These are phyloP conservation scores for Acanthurus tractus DNA, from an alignment of 2,797 vertebrate genomes.

Conservation along the genomic window DNA sequence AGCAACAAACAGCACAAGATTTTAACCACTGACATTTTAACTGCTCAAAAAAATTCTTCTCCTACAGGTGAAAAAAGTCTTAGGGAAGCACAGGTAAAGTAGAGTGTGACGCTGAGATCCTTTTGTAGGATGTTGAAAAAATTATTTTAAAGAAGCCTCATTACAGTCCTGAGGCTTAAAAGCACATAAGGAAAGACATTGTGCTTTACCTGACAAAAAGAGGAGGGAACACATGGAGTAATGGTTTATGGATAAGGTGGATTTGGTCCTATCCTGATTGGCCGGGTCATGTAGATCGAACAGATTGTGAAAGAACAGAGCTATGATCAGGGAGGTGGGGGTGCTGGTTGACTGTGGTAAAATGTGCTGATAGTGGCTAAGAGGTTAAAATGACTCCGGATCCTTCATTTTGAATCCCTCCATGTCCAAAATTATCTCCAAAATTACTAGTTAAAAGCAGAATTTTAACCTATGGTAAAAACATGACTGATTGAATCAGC, in stretches of 20 bases:
- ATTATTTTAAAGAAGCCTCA: slow-evolving; percentile 38
- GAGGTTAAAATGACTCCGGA: slow-evolving; percentile 14
- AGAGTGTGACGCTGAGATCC: slow-evolving; percentile 34
- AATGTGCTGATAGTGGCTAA: slow-evolving; percentile 32
- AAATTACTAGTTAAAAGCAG: not conserved
- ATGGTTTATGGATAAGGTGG: slow-evolving; percentile 53
- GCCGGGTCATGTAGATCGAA: slow-evolving; percentile 52
- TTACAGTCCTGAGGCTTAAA: slow-evolving; percentile 23
- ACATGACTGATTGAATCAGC: not conserved
- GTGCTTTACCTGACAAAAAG: slow-evolving; percentile 27
- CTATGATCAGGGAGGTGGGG: slow-evolving; percentile 22
- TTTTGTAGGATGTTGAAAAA: slow-evolving; percentile 8
- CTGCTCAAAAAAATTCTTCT: slow-evolving; percentile 31
- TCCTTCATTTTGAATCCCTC: not conserved
- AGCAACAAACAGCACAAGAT: slow-evolving; percentile 77
- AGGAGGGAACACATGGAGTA: slow-evolving; percentile 21
- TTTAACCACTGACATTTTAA: slow-evolving; percentile 72
- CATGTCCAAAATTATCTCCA: not conserved
- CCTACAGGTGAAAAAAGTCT: slow-evolving; percentile 18
- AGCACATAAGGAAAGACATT: slow-evolving; percentile 30
- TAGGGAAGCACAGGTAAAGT: not conserved
- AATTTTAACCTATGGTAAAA: not conserved
- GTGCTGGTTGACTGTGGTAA: not conserved
- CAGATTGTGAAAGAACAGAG: slow-evolving; percentile 72
- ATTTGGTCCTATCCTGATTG: slow-evolving; percentile 74